phyloP scores from a whole-genome alignment of 2,113 vertebrate species.

The Rousettus leschenaultii region DNA sequence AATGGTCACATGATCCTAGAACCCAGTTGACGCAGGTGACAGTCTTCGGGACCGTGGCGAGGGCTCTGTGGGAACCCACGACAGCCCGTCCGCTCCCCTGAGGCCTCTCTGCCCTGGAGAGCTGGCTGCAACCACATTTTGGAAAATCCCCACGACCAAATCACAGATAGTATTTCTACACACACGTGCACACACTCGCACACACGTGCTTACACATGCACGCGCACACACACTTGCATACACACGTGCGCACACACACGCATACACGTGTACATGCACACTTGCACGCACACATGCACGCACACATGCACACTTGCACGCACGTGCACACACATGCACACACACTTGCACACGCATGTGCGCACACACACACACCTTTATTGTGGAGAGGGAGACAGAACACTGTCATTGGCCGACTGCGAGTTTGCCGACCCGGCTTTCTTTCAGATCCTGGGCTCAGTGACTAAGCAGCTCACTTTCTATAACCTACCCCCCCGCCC shows the following conservation, averaged over 20 bases:
- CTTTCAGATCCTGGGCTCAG: neutral
- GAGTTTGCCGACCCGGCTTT: neutral
- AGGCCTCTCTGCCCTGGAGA: neutral
- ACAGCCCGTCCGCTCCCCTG: fast-evolving
- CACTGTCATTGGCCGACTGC: neutral
- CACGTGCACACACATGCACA: too few relatives aligned
- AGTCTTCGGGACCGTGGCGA: neutral
- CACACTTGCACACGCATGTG: too few relatives aligned
- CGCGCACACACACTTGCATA: too few relatives aligned
- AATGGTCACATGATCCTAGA: neutral
- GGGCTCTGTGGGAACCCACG: neutral
- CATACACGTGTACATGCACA: too few relatives aligned
- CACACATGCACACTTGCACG: too few relatives aligned
- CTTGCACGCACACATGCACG: too few relatives aligned
- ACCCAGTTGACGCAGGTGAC: neutral
- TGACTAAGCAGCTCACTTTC: neutral
- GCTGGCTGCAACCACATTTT: neutral
- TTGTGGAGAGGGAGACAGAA: neutral
- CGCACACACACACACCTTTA: neutral
- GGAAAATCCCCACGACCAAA: neutral
- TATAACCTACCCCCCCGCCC: neutral
- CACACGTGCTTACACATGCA: too few relatives aligned
- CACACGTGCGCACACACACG: too few relatives aligned
- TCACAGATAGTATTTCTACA: neutral
- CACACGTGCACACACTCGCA: neutral